These are phyloP conservation scores for Misgurnus mizolepis DNA, from an alignment of 2,113 vertebrate genomes.

Conservation along the genomic window DNA sequence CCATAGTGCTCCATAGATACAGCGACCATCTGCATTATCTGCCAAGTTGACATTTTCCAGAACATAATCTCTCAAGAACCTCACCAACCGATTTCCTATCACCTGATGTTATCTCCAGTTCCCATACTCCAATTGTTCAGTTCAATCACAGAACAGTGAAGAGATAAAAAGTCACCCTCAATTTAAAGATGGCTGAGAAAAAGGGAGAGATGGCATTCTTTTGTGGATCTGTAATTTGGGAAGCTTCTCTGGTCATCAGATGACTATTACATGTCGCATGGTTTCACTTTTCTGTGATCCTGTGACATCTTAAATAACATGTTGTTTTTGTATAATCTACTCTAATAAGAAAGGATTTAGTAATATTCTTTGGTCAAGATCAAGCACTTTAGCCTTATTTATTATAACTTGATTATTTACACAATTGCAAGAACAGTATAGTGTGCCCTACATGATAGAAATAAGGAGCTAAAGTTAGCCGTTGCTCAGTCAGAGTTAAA, in stretches of 20 bases:
- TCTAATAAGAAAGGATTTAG: too few species aligned
- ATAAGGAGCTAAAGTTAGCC: too few species aligned
- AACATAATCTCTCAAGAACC: conserved; percentile 26
- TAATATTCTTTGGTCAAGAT: too few species aligned
- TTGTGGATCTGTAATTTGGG: background rate
- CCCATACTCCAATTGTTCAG: conserved; percentile 50
- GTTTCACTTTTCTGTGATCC: too few species aligned
- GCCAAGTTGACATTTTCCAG: conserved; percentile 44
- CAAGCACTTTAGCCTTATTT: too few species aligned
- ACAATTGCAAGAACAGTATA: too few species aligned
- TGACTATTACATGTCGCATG: background rate
- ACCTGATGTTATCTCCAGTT: conserved; percentile 59
- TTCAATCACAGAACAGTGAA: conserved; percentile 59
- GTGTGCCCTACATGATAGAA: too few species aligned
- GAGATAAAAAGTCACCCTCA: conserved; percentile 62
- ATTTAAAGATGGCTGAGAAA: background rate
- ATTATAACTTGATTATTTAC: too few species aligned
- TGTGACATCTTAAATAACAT: too few species aligned
- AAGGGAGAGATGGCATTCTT: background rate
- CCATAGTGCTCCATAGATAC: background rate
- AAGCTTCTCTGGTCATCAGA: background rate
- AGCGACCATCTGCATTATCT: conserved; percentile 10
- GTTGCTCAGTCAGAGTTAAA: too few species aligned
- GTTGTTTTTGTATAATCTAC: too few species aligned
- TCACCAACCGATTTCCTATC: conserved; percentile 42